Base-by-base conservation (phyloP, 2,888 invertebrate genomes). In the Xylota segnis region DNA sequence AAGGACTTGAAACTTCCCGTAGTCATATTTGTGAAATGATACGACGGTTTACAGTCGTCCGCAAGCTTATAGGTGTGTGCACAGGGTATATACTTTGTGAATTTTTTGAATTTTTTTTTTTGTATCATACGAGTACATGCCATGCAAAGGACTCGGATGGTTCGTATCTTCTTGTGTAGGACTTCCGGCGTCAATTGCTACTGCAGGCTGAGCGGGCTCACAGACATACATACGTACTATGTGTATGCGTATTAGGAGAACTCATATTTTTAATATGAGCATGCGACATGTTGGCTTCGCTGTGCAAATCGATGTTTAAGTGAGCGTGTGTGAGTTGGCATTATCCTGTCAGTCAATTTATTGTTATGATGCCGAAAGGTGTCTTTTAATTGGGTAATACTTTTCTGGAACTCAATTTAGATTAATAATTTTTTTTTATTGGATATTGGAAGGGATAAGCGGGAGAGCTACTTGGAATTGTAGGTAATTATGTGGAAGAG, bases 331-430 rank as follows among this genome's bases (percentile, higher is more conserved):
- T 65, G 58, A 72, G 86, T 66, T 10, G 4, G 70, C 47, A 43
- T 72, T 72, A 79, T 71, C 56, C 76, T 72, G 71, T 10, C 76
- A 86, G 86, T 86, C 86, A 86, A 82, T 86, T 76, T 86, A 72
- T 43, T 75, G 54, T 76, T 59, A 72, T 71, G 40, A 61, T 77
- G 43, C 65, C 65, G 18, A 76, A 71, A 74, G 61, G 66, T 68
- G 79, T 74, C 56, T 47, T 74, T 79, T 74, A 79, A 83, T 83
- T 79, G 59, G 61, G 23, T 6, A 12, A n/a, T 14, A 50, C 23
- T 43, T 70, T 56, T 32, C 52, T 14, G 47, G 3, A 4, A 14
- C 10, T 50, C 4, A 2, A 4, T 50, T 23, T 50, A 23, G 23
- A 37, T 14, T 16, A 47, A 4, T 29, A 23, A 23, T 16, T 45